A percentile compares a stretch with the other conserved stretches of the same genome.
Evolutionary conservation across 2,797 vertebrate species (phyloP).

Genomic region (Mormyrus proboscirostris): DNA sequence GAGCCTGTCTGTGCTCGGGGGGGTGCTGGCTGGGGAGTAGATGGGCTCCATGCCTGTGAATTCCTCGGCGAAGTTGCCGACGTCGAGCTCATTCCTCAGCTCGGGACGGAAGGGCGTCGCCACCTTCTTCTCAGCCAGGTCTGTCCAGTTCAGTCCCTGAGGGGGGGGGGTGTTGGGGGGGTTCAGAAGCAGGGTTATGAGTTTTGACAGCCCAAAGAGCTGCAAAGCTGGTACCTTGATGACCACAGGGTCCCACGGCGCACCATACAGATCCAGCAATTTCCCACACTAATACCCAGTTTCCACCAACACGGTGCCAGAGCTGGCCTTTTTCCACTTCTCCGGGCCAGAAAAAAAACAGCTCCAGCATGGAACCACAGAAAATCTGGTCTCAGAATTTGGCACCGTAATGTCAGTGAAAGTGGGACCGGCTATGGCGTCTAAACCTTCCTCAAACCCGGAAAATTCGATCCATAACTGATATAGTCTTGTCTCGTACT

Average conservation of each 20-base stretch:
- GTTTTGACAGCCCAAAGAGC: not conserved
- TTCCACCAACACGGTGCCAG: not conserved
- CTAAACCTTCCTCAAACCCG: not conserved
- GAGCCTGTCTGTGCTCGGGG: constrained; percentile 75
- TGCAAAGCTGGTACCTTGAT: not conserved
- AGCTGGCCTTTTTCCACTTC: not conserved
- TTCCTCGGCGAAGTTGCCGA: constrained; percentile 86
- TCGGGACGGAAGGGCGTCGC: constrained; percentile 79
- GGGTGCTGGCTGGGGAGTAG: constrained; percentile 81
- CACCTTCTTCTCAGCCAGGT: constrained; percentile 73
- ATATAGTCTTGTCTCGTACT: not conserved
- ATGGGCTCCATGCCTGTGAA: constrained; percentile 88
- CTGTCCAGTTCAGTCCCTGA: constrained; percentile 76
- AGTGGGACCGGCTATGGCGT: not conserved
- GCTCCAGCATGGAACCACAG: not conserved
- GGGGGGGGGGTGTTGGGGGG: not conserved
- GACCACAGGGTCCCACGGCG: not conserved
- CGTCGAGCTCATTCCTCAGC: constrained; percentile 79
- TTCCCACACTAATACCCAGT: not conserved
- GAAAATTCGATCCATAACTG: not conserved
- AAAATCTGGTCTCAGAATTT: not conserved
- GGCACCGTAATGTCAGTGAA: not conserved
- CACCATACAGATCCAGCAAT: not conserved
- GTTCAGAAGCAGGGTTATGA: not conserved
- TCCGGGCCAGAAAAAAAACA: not conserved